Conservation (phyloP, 2,888 invertebrate species). For the Gibbula magus region DNA sequence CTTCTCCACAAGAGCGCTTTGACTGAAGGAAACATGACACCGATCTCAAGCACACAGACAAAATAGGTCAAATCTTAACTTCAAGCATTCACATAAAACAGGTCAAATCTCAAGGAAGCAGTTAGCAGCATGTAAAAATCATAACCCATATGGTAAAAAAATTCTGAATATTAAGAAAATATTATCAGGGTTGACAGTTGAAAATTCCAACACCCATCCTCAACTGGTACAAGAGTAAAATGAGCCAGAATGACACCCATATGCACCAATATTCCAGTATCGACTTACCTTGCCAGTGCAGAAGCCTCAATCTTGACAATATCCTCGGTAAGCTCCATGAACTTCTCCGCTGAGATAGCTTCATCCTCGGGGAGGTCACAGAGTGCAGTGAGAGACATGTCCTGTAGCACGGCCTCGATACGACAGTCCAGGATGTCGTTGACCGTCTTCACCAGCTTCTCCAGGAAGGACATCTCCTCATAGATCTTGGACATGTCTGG, state of each 20-base stretch:
- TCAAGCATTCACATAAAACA: too few species aligned
- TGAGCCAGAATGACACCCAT: too few species aligned
- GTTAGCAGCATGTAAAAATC: too few species aligned
- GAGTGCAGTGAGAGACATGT: constrained; percentile 89
- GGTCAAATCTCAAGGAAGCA: too few species aligned
- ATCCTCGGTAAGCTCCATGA: constrained; percentile 87
- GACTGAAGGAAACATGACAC: constrained; percentile 54
- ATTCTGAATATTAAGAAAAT: too few species aligned
- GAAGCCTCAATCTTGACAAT: constrained; percentile 75
- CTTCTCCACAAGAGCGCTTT: constrained; percentile 73
- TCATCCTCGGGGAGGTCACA: constrained; percentile 88
- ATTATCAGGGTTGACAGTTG: too few species aligned
- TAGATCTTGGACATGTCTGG: constrained; percentile 69
- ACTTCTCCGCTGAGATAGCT: constrained; percentile 90
- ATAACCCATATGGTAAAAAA: too few species aligned
- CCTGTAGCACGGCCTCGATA: constrained; percentile 89
- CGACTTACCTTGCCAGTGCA: constrained; percentile 75
- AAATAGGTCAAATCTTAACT: too few species aligned
- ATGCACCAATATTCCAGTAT: too few species aligned
- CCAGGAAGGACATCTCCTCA: constrained; percentile 67
- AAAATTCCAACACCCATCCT: too few species aligned
- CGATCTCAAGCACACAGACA: too few species aligned
- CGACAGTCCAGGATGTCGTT: constrained; percentile 93
- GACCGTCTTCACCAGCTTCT: constrained; percentile 79
- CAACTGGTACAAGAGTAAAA: too few species aligned